These are phyloP conservation scores for Ceratosolen fusciceps DNA, from an alignment of 1,140 invertebrate species.

Conservation along the genomic window DNA sequence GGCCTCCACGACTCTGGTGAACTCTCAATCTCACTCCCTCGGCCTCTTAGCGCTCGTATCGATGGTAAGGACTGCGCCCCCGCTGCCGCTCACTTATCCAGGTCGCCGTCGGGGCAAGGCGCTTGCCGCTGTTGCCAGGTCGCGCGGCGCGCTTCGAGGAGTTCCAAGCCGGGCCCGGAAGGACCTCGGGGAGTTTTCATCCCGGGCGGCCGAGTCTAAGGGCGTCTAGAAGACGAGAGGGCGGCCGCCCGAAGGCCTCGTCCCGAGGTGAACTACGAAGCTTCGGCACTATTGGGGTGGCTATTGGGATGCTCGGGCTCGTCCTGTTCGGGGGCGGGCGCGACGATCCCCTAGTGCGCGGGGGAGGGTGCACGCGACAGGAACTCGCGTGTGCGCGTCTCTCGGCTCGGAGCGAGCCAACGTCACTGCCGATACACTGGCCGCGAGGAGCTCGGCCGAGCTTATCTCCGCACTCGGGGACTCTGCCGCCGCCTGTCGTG, in stretches of 20 bases:
- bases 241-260: not conserved
- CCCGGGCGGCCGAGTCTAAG: constrained; percentile 23
- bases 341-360: not conserved
- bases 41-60: too few species aligned
- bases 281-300: not conserved
- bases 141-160: not conserved
- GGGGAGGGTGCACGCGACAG: not conserved
- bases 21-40: too few species aligned
- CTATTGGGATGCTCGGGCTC: not conserved
- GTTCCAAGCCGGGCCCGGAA: constrained; percentile 40
- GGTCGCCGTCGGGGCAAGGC: constrained; percentile 12
- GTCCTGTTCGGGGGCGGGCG: not conserved
- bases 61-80: too few species aligned
- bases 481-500: not conserved
- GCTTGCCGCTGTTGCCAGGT: constrained; percentile 48
- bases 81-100: constrained; percentile 20
- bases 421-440: constrained; percentile 43
- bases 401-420: constrained; percentile 50
- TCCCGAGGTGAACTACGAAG: not conserved
- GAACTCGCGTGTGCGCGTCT: not conserved
- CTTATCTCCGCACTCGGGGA: constrained; percentile 14
- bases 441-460: constrained; percentile 35
- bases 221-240: too few species aligned
- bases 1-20: constrained; percentile 9
- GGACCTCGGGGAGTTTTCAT: constrained; percentile 38